phyloP scores from a whole-genome alignment of 2,113 vertebrate species.

The Triplophysa rosa region DNA sequence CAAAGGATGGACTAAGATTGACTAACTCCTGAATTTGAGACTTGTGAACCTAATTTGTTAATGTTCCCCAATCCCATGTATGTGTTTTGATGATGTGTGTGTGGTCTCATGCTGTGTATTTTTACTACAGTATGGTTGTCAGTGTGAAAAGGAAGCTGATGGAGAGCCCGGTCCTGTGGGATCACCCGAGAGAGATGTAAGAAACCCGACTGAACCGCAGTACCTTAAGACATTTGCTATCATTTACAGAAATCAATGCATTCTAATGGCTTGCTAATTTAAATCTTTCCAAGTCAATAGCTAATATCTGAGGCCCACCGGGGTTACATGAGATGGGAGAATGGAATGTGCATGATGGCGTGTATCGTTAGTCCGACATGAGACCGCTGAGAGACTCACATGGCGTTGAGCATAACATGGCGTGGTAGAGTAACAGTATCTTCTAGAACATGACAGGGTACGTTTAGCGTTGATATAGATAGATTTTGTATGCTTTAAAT shows the following conservation, averaged over 20 bases:
- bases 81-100: neutral
- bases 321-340: conserved; percentile 69
- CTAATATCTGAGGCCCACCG: conserved; percentile 67
- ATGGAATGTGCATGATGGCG: conserved; percentile 71
- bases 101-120: conserved; percentile 40
- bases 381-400: neutral
- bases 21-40: too few relatives aligned
- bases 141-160: conserved; percentile 78
- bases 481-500: neutral
- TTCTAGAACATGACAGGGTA: conserved; percentile 12
- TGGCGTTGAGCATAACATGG: conserved; percentile 18
- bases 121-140: conserved; percentile 44
- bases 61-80: neutral
- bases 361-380: conserved; percentile 68
- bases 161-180: conserved; percentile 73
- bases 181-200: conserved; percentile 72
- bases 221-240: conserved; percentile 8
- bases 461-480: neutral
- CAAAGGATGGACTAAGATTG: too few relatives aligned
- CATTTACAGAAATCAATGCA: conserved; percentile 8
- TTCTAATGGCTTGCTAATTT: conserved; percentile 56
- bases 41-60: neutral
- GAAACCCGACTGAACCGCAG: conserved; percentile 1
- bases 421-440: conserved; percentile 28
- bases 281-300: conserved; percentile 67